Base-by-base conservation (phyloP, 2,888 invertebrate species). In the Pycnomerus fuliginosus region DNA sequence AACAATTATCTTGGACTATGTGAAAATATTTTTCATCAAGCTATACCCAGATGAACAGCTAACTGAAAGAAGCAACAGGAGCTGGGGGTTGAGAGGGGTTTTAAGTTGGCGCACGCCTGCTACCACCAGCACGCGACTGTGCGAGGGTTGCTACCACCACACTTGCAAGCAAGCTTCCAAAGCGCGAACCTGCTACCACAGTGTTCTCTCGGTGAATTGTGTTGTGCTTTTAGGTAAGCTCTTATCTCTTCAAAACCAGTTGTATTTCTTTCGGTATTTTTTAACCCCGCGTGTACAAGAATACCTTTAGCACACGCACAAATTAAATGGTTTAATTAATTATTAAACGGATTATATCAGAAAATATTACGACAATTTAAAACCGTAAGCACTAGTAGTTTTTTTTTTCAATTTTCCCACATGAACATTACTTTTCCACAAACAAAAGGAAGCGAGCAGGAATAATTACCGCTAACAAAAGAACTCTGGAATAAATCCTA, bases 81-180 rank as follows among this genome's bases (percentile, higher is more conserved):
- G 65, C 59, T 54, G 70, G 64, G 70, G 69, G 69, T 70, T 68
- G 70, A 70, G 70, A 70, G 73, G 74, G 71, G 74, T 72, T 70
- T 72, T 69, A 72, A 71, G 71, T 73, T 71, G 72, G 72, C 75
- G 75, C 72, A 72, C 72, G 72, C 72, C 61, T 70, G 64, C 68
- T 53, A 64, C 62, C 58, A 64, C 59, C 61, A 68, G 69, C 70
- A 69, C 69, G 70, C 72, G 69, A 65, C 65, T 65, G 67, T 67
- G 65, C 62, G 64, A 61, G 65, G 64, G 62, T 65, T 64, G 62
- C 61, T 56, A 61, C 65, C 65, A 65, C 67, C 66, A 65, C 68
- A 68, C 65, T 69, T 64, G 63, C 59, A 63, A 62, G 57, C 55
- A 63, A 64, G 61, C 63, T 53, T 56, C 55, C 57, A 43, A 54